phyloP scores from a whole-genome alignment of 2,888 invertebrate species.

The Ornithoptera alexandrae region DNA sequence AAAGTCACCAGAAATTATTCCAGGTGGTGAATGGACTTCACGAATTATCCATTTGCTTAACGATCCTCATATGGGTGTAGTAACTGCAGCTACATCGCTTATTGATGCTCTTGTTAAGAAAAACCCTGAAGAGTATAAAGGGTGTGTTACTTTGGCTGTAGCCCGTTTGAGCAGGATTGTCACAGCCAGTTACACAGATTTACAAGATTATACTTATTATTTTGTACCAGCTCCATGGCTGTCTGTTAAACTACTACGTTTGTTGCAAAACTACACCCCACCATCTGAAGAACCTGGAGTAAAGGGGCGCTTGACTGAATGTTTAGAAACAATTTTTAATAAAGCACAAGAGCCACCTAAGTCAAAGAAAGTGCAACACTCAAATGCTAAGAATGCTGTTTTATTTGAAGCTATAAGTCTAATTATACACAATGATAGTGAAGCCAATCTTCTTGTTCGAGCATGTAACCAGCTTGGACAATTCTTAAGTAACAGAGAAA shows the following conservation, averaged over 20 bases:
- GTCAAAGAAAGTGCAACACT: conserved; percentile 99
- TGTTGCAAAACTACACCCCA: conserved; percentile 98
- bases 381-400: conserved; percentile 99
- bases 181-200: conserved; percentile 98
- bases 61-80: conserved; percentile 99
- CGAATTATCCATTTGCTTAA: conserved; percentile 98
- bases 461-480: conserved; percentile 99
- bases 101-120: conserved; percentile 99
- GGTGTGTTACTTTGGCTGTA: conserved; percentile 98
- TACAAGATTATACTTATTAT: conserved; percentile 99
- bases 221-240: conserved; percentile 99
- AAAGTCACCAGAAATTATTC: conserved; percentile 97
- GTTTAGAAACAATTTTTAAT: conserved; percentile 97
- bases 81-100: conserved; percentile 98
- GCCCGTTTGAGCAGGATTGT: conserved; percentile 98
- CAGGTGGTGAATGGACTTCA: conserved; percentile 99
- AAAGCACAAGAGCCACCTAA: conserved; percentile 99
- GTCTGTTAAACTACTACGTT: conserved; percentile 96
- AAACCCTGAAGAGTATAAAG: conserved; percentile 99
- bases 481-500: conserved; percentile 97
- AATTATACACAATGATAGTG: conserved; percentile 99
- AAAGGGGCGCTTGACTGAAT: conserved; percentile 96
- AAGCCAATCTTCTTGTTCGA: conserved; percentile 96
- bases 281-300: conserved; percentile 98
- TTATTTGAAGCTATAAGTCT: conserved; percentile 99